phyloP scores from a whole-genome alignment of 2,113 vertebrate genomes.

The Fukomys damarensis region DNA sequence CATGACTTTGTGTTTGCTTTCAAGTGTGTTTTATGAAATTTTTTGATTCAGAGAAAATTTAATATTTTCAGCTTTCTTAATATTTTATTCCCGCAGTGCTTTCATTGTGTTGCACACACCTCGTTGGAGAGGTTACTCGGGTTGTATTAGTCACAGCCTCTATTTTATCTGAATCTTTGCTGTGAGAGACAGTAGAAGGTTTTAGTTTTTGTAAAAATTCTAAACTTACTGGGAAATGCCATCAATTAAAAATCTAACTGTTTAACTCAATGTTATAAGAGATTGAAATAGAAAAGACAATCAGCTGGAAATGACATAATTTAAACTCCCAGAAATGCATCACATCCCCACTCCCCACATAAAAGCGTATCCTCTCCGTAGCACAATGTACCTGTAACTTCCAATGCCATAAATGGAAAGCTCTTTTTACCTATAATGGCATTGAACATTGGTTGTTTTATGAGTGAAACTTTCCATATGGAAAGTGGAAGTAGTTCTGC shows the following conservation, averaged over 20 bases:
- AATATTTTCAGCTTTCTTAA: slow-evolving; percentile 35
- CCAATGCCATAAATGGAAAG: neutral
- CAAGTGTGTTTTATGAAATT: neutral
- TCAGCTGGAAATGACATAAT: neutral
- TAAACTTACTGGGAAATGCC: neutral
- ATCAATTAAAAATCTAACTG: neutral
- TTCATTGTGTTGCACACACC: neutral
- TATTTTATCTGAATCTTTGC: slow-evolving; percentile 32
- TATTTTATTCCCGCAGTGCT: slow-evolving; percentile 14
- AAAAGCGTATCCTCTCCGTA: neutral
- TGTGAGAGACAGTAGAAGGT: neutral
- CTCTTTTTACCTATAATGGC: neutral
- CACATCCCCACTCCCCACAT: neutral
- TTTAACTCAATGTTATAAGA: neutral
- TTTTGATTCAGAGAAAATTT: neutral
- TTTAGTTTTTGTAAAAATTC: slow-evolving; percentile 10
- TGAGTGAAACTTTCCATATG: neutral
- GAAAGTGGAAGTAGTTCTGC: neutral
- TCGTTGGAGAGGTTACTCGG: neutral
- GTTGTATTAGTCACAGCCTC: neutral
- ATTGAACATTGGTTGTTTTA: neutral
- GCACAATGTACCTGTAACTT: slow-evolving; percentile 5
- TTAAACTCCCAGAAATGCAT: neutral
- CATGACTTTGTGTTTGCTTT: neutral
- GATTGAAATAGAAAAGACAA: neutral